A percentile compares a stretch with the other conserved stretches of the same genome.
These are phyloP conservation scores for Raja brachyura DNA, from an alignment of 2,113 vertebrate genomes.

Conservation along the genomic window DNA sequence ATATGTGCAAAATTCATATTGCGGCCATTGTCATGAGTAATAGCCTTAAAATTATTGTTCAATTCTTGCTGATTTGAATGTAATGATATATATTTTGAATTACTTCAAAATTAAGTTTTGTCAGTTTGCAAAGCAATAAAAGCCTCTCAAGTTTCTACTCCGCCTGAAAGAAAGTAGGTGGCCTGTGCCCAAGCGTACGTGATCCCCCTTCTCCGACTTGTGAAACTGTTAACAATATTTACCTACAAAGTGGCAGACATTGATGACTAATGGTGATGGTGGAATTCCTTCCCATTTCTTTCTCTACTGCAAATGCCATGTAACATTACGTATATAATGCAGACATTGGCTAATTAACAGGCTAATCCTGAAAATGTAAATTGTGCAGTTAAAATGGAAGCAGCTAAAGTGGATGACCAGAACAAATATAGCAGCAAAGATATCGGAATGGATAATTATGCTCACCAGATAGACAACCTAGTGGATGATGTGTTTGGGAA, in stretches of 20 bases:
- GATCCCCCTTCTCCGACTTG: background rate
- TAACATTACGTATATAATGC: too few species aligned
- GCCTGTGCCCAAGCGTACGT: background rate
- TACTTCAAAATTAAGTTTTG: background rate
- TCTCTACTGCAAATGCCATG: too few species aligned
- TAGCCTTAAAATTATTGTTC: background rate
- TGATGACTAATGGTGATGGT: background rate
- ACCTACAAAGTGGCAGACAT: background rate
- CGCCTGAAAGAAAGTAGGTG: background rate
- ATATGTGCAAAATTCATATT: background rate
- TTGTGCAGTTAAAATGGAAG: background rate
- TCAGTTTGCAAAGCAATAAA: background rate
- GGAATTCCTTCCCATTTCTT: background rate
- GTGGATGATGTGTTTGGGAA: background rate
- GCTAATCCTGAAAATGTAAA: background rate
- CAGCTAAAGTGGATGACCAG: background rate
- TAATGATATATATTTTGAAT: background rate
- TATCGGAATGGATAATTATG: background rate
- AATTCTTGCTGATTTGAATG: background rate
- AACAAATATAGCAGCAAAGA: background rate
- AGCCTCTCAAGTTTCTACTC: background rate
- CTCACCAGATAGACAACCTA: too few species aligned
- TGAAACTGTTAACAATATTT: too few species aligned
- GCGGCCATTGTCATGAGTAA: background rate
- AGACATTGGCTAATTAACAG: background rate